phyloP scores from a whole-genome alignment of 2,888 invertebrate species.

The Aphidoletes aphidimyza region DNA sequence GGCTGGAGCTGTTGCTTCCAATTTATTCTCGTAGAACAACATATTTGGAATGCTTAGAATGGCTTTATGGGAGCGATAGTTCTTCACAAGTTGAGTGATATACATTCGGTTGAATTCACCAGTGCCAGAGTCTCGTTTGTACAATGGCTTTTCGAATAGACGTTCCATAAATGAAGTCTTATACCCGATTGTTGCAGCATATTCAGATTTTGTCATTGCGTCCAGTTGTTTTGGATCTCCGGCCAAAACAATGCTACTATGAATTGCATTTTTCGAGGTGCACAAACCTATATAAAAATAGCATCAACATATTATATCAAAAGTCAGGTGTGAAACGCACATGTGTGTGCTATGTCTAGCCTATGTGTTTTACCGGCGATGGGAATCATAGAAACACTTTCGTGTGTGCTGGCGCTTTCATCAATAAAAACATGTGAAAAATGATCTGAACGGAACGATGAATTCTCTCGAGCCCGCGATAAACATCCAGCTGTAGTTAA shows the following conservation, averaged over 20 bases:
- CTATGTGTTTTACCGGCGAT: constrained; percentile 54
- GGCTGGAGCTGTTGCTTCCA: constrained; percentile 66
- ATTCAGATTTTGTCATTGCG: constrained; percentile 69
- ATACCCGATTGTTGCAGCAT: not conserved
- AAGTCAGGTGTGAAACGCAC: too few species aligned
- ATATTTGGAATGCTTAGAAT: constrained; percentile 76
- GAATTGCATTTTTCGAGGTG: constrained; percentile 61
- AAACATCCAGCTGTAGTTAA: constrained; percentile 69
- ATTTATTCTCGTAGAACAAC: constrained; percentile 76
- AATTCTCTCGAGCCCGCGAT: constrained; percentile 43
- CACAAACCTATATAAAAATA: not conserved
- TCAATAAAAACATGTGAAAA: constrained; percentile 80
- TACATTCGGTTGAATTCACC: constrained; percentile 69
- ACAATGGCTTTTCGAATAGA: constrained; percentile 60
- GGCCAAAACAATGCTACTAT: constrained; percentile 68
- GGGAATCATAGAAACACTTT: constrained; percentile 74
- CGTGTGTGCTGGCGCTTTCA: constrained; percentile 79
- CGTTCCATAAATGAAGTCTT: not conserved
- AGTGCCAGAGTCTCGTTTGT: constrained; percentile 58
- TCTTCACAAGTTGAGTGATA: constrained; percentile 78
- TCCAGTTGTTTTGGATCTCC: constrained; percentile 82
- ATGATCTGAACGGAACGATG: constrained; percentile 52
- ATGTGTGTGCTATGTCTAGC: too few species aligned
- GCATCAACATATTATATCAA: too few species aligned
- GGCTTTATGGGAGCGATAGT: constrained; percentile 78